A percentile compares a stretch with the other conserved stretches of the same genome.
These are phyloP conservation scores for Zapornia atra DNA, from an alignment of 2,113 vertebrate species.

Conservation along the genomic window DNA sequence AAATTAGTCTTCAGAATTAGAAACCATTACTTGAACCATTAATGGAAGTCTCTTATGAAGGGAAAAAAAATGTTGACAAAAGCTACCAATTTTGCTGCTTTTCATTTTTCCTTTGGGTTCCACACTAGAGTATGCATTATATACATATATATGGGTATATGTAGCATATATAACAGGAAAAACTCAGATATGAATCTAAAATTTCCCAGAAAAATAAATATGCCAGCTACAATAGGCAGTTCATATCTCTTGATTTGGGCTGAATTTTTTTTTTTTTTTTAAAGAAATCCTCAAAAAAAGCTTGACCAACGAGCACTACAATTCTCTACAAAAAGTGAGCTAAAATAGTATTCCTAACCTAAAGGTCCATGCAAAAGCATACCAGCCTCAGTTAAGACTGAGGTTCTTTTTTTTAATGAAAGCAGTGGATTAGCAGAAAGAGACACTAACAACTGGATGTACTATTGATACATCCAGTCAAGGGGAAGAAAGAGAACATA, in stretches of 20 bases:
- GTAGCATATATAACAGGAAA: background rate
- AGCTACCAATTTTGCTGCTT: background rate
- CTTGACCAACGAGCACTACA: background rate
- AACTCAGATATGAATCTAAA: background rate
- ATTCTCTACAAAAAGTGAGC: background rate
- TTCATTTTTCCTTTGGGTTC: background rate
- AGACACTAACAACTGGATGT: background rate
- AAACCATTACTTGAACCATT: background rate
- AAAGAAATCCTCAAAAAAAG: background rate
- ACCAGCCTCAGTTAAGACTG: background rate
- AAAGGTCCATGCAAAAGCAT: background rate
- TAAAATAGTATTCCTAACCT: background rate
- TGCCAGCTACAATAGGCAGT: background rate
- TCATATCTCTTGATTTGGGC: background rate
- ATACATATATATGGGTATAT: too few relatives aligned
- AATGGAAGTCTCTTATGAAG: background rate
- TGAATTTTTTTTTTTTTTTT: background rate
- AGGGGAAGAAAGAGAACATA: background rate
- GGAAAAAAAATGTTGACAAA: background rate
- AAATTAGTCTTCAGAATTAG: background rate
- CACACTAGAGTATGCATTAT: background rate
- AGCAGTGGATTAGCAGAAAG: background rate
- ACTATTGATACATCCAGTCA: background rate
- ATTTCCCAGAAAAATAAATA: background rate
- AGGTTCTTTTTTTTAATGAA: background rate